phyloP scores from a whole-genome alignment of 2,888 invertebrate species.

The Macaria liturata region DNA sequence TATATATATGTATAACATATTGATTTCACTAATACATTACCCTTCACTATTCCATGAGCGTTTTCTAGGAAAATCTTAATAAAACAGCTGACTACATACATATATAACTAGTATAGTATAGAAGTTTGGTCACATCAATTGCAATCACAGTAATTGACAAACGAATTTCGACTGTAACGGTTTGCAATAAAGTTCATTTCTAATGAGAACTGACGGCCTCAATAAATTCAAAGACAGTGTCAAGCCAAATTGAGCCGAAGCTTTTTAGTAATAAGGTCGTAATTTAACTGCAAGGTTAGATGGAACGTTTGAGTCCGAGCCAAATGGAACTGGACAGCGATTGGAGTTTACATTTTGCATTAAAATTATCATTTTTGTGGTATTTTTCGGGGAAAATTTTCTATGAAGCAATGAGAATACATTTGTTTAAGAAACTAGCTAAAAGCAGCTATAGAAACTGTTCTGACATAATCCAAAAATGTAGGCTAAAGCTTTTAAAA shows the following conservation, averaged over 20 bases:
- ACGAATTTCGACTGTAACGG: conserved; percentile 32
- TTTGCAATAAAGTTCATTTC: conserved; percentile 32
- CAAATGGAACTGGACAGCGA: conserved; percentile 32
- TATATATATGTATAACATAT: too few relatives aligned
- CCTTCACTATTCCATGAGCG: too few relatives aligned
- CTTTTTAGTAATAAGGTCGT: conserved; percentile 17
- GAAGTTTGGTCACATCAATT: conserved; percentile 12
- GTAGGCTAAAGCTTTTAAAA: too few relatives aligned
- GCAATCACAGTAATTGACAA: conserved; percentile 26
- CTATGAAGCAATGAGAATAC: too few relatives aligned
- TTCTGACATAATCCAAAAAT: too few relatives aligned
- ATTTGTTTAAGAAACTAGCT: too few relatives aligned
- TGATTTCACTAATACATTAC: too few relatives aligned
- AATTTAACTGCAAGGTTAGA: conserved; percentile 5
- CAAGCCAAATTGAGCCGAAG: conserved; percentile 19
- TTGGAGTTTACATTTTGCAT: conserved; percentile 33
- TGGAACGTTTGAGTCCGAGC: conserved; percentile 35
- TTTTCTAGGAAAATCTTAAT: not conserved
- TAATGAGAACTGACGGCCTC: conserved; percentile 24
- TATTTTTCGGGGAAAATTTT: not conserved
- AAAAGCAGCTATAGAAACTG: too few relatives aligned
- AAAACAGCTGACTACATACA: not conserved
- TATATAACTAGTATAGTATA: not conserved
- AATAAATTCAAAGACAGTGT: conserved; percentile 20
- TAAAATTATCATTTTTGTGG: conserved; percentile 28